phyloP scores from a whole-genome alignment of 2,113 vertebrate species.

The Lagopus leucura region DNA sequence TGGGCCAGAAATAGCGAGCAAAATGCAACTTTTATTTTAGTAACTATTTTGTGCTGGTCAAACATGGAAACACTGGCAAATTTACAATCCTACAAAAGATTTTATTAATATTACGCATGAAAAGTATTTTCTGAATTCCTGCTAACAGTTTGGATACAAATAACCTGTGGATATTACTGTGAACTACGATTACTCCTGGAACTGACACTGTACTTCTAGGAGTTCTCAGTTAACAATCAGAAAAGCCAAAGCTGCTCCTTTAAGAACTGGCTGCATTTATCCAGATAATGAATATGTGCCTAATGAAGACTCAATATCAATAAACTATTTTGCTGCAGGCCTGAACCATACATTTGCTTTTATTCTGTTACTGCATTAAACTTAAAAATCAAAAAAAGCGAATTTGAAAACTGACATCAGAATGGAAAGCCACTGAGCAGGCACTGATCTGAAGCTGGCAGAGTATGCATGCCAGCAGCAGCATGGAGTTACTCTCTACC shows the following conservation, averaged over 20 bases:
- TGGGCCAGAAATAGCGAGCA: not conserved
- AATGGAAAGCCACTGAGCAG: not conserved
- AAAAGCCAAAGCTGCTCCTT: not conserved
- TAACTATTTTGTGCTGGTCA: not conserved
- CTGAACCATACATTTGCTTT: not conserved
- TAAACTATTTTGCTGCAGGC: not conserved
- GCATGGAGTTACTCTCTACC: not conserved
- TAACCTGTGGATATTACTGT: not conserved
- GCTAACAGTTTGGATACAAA: not conserved
- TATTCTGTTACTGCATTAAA: not conserved
- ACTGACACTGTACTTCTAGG: not conserved
- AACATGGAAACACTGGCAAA: not conserved
- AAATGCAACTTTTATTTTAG: not conserved
- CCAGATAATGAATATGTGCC: not conserved
- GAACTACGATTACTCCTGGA: not conserved
- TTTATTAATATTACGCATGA: not conserved
- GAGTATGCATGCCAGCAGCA: not conserved
- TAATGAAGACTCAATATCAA: not conserved
- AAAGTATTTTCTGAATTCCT: not conserved
- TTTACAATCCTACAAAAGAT: not conserved
- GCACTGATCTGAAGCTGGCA: not conserved
- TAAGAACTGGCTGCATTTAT: not conserved
- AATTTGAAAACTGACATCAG: not conserved
- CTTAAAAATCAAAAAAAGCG: not conserved
- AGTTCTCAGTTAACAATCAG: not conserved